Conservation (phyloP, 2,797 vertebrate species). For the Phoebastria nigripes region DNA sequence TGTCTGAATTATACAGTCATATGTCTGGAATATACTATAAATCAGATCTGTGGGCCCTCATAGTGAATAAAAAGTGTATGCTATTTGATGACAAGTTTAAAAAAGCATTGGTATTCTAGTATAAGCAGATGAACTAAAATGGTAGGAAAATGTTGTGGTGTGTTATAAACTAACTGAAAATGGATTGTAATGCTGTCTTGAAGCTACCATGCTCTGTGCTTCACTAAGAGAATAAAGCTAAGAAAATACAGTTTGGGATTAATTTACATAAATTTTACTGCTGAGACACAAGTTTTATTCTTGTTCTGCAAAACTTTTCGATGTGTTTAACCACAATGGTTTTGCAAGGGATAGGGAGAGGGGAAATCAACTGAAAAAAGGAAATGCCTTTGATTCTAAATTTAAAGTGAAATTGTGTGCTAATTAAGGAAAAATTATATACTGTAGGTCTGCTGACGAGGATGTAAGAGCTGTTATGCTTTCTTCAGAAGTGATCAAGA, state of each 20-base stretch:
- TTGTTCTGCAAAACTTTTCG: background rate
- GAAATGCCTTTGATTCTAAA: background rate
- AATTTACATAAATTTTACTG: background rate
- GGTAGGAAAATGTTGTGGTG: background rate
- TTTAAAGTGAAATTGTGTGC: background rate
- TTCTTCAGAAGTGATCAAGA: background rate
- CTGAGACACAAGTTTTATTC: background rate
- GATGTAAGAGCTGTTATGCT: background rate
- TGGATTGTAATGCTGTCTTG: background rate
- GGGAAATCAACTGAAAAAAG: background rate
- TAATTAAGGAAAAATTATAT: background rate
- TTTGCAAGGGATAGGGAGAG: background rate
- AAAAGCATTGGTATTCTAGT: background rate
- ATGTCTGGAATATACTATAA: background rate
- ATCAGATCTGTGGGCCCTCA: background rate
- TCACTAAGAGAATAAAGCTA: background rate
- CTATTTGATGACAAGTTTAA: slow-evolving; percentile 7
- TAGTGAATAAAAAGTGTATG: background rate
- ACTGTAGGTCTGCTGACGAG: background rate
- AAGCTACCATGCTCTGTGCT: background rate
- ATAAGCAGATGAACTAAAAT: slow-evolving; percentile 4
- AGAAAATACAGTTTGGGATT: background rate
- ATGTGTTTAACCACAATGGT: background rate
- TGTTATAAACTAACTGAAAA: slow-evolving; percentile 2
- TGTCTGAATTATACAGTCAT: slow-evolving; percentile 11